phyloP scores from a whole-genome alignment of 2,797 vertebrate genomes.

The Muscicapa striata region DNA sequence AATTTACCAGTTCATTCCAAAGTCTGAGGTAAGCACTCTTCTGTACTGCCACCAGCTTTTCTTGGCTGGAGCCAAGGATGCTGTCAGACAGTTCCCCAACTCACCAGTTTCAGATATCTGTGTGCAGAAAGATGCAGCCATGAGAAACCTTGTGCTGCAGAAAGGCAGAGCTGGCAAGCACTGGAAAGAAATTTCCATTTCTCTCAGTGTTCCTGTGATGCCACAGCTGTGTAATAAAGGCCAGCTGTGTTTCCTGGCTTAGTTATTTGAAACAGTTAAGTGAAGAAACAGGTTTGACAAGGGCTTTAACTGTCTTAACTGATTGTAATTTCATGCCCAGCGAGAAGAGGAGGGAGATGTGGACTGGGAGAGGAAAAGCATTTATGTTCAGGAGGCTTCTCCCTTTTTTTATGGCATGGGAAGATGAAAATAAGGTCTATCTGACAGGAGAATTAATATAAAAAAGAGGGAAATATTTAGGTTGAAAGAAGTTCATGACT shows the following conservation, averaged over 20 bases:
- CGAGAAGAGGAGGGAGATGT: not conserved
- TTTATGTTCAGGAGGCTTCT: not conserved
- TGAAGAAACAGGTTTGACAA: not conserved
- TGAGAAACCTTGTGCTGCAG: not conserved
- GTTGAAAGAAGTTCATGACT: not conserved
- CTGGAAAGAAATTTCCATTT: not conserved
- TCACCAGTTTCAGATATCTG: not conserved
- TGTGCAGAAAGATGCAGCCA: not conserved
- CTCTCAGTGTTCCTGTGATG: not conserved
- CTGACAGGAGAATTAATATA: not conserved
- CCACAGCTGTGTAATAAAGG: not conserved
- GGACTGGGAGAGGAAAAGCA: not conserved
- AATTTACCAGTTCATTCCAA: not conserved
- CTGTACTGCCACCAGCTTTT: not conserved
- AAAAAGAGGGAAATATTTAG: not conserved
- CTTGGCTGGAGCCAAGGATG: not conserved
- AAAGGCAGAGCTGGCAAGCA: not conserved
- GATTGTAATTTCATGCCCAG: not conserved
- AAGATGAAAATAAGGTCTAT: not conserved
- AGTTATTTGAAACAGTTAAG: not conserved
- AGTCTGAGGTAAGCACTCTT: not conserved
- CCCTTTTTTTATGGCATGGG: not conserved
- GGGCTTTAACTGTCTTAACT: not conserved
- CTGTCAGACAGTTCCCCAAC: not conserved
- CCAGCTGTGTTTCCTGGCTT: not conserved